Percentiles rank a stretch among this genome's conserved stretches.
These are phyloP conservation scores for Muricea muricata DNA, from an alignment of 92 coral and sea anemone species.

Conservation along the genomic window DNA sequence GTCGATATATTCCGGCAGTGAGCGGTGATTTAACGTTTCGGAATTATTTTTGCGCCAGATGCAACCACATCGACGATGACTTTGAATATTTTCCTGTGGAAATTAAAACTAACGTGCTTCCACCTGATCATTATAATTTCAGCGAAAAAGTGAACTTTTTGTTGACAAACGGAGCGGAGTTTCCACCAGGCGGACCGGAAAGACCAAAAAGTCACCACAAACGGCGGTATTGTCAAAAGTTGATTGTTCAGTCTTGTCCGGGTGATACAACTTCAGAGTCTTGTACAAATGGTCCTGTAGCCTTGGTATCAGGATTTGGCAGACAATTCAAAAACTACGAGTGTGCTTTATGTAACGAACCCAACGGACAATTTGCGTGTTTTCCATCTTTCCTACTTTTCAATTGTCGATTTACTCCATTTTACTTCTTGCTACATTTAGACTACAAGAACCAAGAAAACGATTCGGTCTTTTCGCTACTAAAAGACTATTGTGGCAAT, in stretches of 20 bases:
- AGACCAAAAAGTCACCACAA: not conserved
- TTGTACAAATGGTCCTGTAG: conserved; percentile 9
- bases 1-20: conserved; percentile 17
- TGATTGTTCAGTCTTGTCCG: conserved; percentile 3
- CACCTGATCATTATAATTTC: conserved; percentile 24
- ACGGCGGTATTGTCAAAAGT: conserved; percentile 5
- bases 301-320: not conserved
- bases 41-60: conserved; percentile 45
- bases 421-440: conserved; percentile 3
- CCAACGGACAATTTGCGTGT: not conserved
- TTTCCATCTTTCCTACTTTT: not conserved
- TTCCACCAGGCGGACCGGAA: not conserved
- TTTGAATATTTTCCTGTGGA: conserved; percentile 19
- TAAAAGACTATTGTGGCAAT: not conserved
- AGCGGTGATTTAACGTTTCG: conserved; percentile 29
- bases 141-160: conserved; percentile 19
- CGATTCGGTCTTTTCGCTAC: not conserved
- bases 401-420: not conserved
- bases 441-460: not conserved
- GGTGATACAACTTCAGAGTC: not conserved
- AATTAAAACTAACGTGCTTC: not conserved
- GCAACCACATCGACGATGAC: conserved; percentile 1
- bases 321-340: not conserved
- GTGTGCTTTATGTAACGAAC: conserved; percentile 9
- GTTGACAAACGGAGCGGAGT: not conserved